phyloP scores from a whole-genome alignment of 2,797 vertebrate species.

The Hypotaenidia okinawae region DNA sequence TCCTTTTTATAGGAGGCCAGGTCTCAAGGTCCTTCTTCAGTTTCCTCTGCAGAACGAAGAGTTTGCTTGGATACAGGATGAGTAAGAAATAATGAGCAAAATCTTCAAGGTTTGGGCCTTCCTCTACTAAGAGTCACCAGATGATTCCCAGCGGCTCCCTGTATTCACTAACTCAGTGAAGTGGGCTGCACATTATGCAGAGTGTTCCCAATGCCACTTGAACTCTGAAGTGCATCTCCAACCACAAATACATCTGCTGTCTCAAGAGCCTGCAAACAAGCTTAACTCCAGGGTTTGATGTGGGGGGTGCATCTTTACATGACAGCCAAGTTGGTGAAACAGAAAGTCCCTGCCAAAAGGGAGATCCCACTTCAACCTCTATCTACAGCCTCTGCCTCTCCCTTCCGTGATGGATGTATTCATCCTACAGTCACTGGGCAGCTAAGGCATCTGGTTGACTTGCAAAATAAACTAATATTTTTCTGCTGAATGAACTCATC shows the following conservation, averaged over 20 bases:
- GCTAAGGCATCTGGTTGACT: neutral
- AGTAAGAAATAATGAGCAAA: slow-evolving; percentile 4
- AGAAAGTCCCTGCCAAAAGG: neutral
- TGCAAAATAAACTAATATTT: neutral
- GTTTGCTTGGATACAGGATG: neutral
- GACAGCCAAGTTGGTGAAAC: neutral
- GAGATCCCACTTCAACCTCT: neutral
- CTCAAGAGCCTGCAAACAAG: slow-evolving; percentile 12
- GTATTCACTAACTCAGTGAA: slow-evolving; percentile 22
- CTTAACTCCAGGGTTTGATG: neutral
- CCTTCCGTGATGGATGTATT: neutral
- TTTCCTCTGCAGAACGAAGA: neutral
- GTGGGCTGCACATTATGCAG: slow-evolving; percentile 12
- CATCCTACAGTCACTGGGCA: neutral
- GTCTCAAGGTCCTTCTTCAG: neutral
- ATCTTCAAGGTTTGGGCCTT: neutral
- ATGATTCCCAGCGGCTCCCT: neutral
- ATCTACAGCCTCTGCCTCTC: neutral
- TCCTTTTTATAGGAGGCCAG: neutral
- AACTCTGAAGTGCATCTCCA: slow-evolving; percentile 43
- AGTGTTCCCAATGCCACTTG: slow-evolving; percentile 45
- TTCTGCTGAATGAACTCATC: neutral
- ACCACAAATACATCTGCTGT: neutral
- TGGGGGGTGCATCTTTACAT: neutral
- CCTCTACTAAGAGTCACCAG: neutral